Conservation (phyloP, 30 jellyfish, hydroid and myxozoan genomes). For the Pseudorhiza aurosa region DNA sequence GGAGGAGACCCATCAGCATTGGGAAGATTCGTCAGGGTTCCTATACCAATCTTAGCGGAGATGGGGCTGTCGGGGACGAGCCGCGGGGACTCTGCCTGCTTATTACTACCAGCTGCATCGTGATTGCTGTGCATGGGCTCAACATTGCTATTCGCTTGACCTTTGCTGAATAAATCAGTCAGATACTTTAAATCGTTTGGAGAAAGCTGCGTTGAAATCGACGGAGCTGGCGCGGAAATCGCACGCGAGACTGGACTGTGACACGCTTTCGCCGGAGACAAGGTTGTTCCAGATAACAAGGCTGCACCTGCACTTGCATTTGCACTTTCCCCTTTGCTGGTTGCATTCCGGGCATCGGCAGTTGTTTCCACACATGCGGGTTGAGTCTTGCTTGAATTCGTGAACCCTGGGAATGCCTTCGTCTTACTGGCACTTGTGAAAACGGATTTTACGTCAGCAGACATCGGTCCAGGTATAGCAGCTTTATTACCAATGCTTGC, state of each 20-base stretch:
- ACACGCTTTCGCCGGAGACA: not conserved
- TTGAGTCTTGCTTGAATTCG: not conserved
- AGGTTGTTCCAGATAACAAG: not conserved
- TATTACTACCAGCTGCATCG: not conserved
- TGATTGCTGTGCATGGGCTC: not conserved
- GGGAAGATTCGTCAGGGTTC: constrained; percentile 66
- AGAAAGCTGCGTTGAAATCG: constrained; percentile 39
- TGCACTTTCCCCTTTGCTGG: not conserved
- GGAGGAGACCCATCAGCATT: constrained; percentile 68
- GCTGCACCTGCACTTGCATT: not conserved
- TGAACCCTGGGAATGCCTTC: not conserved
- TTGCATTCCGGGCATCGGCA: not conserved
- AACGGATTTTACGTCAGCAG: not conserved
- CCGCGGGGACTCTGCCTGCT: not conserved
- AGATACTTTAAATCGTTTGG: constrained; percentile 55
- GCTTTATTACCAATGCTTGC: not conserved
- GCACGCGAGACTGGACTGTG: not conserved
- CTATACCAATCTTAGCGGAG: constrained; percentile 75
- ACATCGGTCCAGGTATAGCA: not conserved
- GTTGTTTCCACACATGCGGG: not conserved
- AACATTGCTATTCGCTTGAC: not conserved
- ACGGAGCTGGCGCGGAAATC: not conserved
- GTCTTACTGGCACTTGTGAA: not conserved
- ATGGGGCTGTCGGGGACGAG: constrained; percentile 66
- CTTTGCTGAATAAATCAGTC: constrained; percentile 38